Evolutionary conservation across 2,797 vertebrate species (phyloP), one percentile per base, ranked within the genome.

Genomic region (Huso huso): DNA sequence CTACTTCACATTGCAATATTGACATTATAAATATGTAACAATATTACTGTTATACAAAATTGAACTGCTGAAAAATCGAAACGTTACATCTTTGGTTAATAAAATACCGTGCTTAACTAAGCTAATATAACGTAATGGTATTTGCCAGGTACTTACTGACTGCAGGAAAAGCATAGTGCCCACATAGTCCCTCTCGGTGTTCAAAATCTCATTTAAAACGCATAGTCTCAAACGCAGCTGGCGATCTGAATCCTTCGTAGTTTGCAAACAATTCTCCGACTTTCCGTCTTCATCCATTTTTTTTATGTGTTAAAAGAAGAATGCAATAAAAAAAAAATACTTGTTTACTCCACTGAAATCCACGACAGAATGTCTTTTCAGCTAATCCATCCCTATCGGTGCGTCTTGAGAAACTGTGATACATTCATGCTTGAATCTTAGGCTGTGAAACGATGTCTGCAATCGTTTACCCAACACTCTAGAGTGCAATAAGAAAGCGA

Each of bases 131-230:
- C 4, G 37, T 37, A 37, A 37, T 37, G 37, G 37, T 37, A 37
- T 37, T 37, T 37, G 37, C 37, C 37, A 37, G 2, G 15, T 18
- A 73, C 94, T 95, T 76, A 98, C 96, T 84, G 95, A 96, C 84
- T 97, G 93, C 10, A 97, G 85, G 84, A 98, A 97, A 72, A 87
- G 85, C 79, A 98, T 77, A 6, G 92, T 95, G 73, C 91, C 88
- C 75, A 97, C 95, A 79, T 97, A 98, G 88, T 98, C 93, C 82
- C 94, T 75, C 86, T 98, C 95, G 0, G 96, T 98, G 86, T 89
- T 93, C 64, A 97, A 76, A 68, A 94, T 92, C 80, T 98, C 95
- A 67, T 93, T 98, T 68, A 98, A 86, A 63, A 98, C 94, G 67
- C 96, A 98, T 3, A 97, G 89, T 75, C 96, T 76, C 73, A 98